Evolutionary conservation across 2,888 invertebrate species (phyloP), one percentile per base, ranked within the genome.

Genomic region (Tholera decimalis): DNA sequence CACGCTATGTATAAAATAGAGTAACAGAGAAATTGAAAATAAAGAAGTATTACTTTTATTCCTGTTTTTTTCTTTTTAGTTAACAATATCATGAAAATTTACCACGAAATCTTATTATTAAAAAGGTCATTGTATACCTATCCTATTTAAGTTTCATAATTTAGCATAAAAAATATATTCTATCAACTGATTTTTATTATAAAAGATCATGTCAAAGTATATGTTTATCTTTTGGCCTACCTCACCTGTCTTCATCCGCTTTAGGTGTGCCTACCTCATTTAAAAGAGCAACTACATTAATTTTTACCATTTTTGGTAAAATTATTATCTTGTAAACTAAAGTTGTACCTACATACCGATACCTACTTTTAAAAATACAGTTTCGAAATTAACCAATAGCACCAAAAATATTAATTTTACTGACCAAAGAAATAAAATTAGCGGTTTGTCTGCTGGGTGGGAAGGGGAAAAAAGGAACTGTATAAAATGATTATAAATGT

Each of bases 381-480:
- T 18, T n/a, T 24, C 3, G 5, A 47, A 28, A 47, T 3, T 2
- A 28, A 18, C 4, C 8, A 26, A 4, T 5, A 11, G 3, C 2
- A 47, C 11, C 11, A 28, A 28, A 28, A 47, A 18, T 18, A 30
- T 9, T 4, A 3, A 7, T 46, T n/a, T 5, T 24, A 46, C 3
- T 26, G 8, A 18, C 13, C 0, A 26, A 54, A 20, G 2, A 11
- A 54, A 18, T 15, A 3, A 28, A 18, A 30, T 33, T 22, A 1
- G 3, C 22, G 3, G 5, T 49, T 1, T 13, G 4, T 39, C 18
- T 26, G 4, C 18, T 20, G 33, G 24, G 57, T 59, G 15, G 4
- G 43, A 30, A 33, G 24, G 59, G 61, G 46, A 46, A 26, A 62
- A 46, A 13, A 22, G 28, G n/a, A 61, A 11, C 26, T 2, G 8